Conservation (phyloP, 2,888 invertebrate species). For the Netelia fuscicornis region DNA sequence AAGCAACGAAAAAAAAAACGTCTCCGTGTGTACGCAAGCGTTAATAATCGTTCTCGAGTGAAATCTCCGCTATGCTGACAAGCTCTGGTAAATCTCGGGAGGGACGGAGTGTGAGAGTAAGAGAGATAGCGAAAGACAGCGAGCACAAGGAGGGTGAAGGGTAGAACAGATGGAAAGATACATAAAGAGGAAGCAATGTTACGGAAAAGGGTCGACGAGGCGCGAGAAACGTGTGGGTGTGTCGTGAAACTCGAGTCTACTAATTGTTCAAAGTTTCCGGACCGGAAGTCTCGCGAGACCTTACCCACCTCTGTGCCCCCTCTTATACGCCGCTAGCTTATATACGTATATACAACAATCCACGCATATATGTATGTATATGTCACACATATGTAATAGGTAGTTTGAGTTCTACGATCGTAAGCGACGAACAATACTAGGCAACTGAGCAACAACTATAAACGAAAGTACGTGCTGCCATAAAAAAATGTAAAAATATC, state of each 20-base stretch:
- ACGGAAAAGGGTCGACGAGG: slow-evolving; percentile 19
- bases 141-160: neutral
- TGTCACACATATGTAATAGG: neutral
- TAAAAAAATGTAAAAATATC: neutral
- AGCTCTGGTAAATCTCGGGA: slow-evolving; percentile 24
- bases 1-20: neutral
- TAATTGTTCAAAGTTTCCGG: slow-evolving; percentile 64
- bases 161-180: slow-evolving; percentile 37
- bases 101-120: neutral
- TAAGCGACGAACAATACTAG: neutral
- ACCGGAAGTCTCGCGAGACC: slow-evolving; percentile 56
- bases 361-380: neutral
- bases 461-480: slow-evolving; percentile 32
- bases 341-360: too few relatives aligned
- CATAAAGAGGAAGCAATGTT: slow-evolving; percentile 40
- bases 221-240: slow-evolving; percentile 54
- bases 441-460: neutral
- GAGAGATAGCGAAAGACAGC: too few relatives aligned
- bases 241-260: slow-evolving; percentile 47
- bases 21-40: neutral
- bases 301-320: slow-evolving; percentile 11
- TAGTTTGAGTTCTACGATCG: neutral
- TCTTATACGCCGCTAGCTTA: slow-evolving; percentile 6
- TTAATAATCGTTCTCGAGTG: slow-evolving; percentile 22
- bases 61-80: slow-evolving; percentile 14